Percentiles rank a stretch among this genome's conserved stretches.
Conservation (phyloP, 2,888 invertebrate genomes). For the Tipula vernalis region DNA sequence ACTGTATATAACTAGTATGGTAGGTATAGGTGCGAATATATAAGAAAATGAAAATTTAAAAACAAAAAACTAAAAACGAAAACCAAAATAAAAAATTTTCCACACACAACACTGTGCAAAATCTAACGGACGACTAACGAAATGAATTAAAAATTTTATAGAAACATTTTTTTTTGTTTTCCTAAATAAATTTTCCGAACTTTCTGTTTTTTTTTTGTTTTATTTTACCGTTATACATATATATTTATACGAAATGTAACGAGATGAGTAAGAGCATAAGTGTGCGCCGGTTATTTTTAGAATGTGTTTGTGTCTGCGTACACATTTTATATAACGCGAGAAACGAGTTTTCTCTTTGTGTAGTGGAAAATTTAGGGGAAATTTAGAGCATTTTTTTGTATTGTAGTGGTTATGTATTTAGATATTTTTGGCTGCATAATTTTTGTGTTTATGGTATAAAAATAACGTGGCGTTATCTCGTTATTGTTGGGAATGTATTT, state of each 20-base stretch:
- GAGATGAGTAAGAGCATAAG: not conserved
- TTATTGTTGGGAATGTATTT: too few species aligned
- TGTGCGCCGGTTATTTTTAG: not conserved
- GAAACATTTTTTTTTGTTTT: not conserved
- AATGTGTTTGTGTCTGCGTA: not conserved
- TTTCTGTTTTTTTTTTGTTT: not conserved
- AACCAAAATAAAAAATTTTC: not conserved
- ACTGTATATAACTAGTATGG: not conserved
- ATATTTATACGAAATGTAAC: not conserved
- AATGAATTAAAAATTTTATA: not conserved
- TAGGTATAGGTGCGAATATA: not conserved
- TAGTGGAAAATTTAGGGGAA: too few species aligned
- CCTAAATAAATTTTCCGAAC: not conserved
- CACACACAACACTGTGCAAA: not conserved
- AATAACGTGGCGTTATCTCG: too few species aligned
- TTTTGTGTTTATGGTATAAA: too few species aligned
- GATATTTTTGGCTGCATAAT: too few species aligned
- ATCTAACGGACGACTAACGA: constrained; percentile 4
- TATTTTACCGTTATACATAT: not conserved
- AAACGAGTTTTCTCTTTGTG: too few species aligned
- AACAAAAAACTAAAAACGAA: not conserved
- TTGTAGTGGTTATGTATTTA: too few species aligned
- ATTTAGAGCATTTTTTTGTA: too few species aligned
- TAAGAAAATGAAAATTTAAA: not conserved
- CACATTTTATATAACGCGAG: too few species aligned